phyloP scores from a whole-genome alignment of 2,888 invertebrate genomes.

The Cecidostiba fungosa region DNA sequence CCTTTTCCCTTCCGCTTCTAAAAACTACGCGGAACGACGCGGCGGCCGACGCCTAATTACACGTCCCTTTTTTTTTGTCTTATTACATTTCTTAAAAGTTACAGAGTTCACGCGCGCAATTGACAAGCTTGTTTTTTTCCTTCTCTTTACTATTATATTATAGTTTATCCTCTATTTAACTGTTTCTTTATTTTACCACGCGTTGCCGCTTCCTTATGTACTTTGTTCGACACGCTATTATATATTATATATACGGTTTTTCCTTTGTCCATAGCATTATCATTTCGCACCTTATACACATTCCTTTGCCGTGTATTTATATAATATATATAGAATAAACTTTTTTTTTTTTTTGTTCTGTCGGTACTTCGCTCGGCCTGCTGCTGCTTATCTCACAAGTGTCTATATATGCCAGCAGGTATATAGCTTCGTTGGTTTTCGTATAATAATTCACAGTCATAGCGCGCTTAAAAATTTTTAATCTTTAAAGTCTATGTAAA shows the following conservation, averaged over 20 bases:
- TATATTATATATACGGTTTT: conserved; percentile 14
- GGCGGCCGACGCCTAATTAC: conserved; percentile 57
- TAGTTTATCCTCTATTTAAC: conserved; percentile 19
- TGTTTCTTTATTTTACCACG: conserved; percentile 2
- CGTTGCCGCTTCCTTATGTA: conserved; percentile 7
- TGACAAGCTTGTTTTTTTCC: conserved; percentile 65
- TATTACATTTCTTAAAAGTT: conserved; percentile 51
- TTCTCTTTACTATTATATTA: conserved; percentile 1
- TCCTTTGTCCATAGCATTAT: conserved; percentile 10
- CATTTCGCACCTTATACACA: neutral
- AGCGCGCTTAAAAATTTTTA: conserved; percentile 47
- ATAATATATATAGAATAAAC: conserved; percentile 34
- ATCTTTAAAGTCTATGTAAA: conserved; percentile 39
- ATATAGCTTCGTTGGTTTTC: conserved; percentile 61
- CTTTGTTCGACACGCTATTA: conserved; percentile 3
- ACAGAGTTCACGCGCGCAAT: conserved; percentile 63
- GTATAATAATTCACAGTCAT: conserved; percentile 38
- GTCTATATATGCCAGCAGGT: conserved; percentile 58
- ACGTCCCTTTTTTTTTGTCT: conserved; percentile 12
- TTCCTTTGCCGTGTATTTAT: conserved; percentile 31
- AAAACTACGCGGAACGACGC: conserved; percentile 26
- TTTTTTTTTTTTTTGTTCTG: conserved; percentile 46
- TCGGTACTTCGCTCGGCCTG: conserved; percentile 16
- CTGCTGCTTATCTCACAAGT: conserved; percentile 33
- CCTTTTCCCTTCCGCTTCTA: neutral